These are phyloP conservation scores for Enoplosus armatus DNA, from an alignment of 2,797 vertebrate species.

Conservation along the genomic window DNA sequence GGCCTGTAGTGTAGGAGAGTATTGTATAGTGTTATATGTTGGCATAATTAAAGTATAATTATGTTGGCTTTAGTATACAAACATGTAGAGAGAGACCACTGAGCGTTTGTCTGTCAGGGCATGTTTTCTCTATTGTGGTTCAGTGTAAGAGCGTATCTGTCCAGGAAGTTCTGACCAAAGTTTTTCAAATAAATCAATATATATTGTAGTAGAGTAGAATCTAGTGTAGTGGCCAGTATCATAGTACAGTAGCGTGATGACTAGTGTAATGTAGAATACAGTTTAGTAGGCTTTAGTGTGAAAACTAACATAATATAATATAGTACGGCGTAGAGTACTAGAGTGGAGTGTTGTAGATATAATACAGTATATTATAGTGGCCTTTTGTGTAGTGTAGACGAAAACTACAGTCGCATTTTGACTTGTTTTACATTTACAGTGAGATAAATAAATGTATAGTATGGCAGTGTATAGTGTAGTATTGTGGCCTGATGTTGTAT, in stretches of 20 bases:
- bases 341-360: neutral
- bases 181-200: neutral
- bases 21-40: neutral
- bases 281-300: neutral
- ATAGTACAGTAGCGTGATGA: neutral
- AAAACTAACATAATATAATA: neutral
- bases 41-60: no score
- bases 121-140: neutral
- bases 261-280: neutral
- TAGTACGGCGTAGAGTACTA: no score
- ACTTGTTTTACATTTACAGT: neutral
- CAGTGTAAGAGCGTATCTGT: neutral
- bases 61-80: neutral
- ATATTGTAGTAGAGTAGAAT: neutral
- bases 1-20: neutral
- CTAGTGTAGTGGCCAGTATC: neutral
- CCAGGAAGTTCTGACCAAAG: neutral
- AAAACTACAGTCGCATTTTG: neutral
- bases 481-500: neutral
- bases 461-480: neutral
- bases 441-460: neutral
- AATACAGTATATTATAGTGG: conserved; percentile 15
- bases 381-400: conserved; percentile 26
- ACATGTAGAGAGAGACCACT: neutral
- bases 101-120: neutral